Evolutionary conservation across 1,140 invertebrate genomes (phyloP).

Genomic region (Drosophila triauraria): DNA sequence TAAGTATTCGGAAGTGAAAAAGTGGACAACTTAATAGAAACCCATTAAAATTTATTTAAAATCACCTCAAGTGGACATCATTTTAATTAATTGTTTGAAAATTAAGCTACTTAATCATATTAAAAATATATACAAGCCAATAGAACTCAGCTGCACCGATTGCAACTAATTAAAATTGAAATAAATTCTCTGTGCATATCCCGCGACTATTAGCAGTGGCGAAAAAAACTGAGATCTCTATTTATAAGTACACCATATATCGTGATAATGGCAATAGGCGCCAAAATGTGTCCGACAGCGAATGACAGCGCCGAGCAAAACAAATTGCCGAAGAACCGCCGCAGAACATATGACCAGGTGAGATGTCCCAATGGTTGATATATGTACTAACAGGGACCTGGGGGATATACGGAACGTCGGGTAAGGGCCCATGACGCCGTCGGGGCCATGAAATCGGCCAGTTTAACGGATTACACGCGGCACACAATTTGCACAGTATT

Average conservation of each 20-base stretch:
- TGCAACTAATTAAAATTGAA: background rate
- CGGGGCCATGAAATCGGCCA: slow-evolving; percentile 62
- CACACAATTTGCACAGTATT: slow-evolving; percentile 30
- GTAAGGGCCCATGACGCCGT: slow-evolving; percentile 56
- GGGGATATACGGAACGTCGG: background rate
- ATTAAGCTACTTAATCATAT: too few relatives aligned
- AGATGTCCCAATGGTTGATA: slow-evolving; percentile 34
- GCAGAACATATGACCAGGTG: slow-evolving; percentile 58
- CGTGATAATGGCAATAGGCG: slow-evolving; percentile 30
- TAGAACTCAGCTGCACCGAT: background rate
- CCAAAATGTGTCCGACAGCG: slow-evolving; percentile 40
- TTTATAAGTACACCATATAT: slow-evolving; percentile 28
- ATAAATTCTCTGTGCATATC: slow-evolving; percentile 7
- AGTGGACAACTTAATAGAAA: too few relatives aligned
- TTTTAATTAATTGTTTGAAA: too few relatives aligned
- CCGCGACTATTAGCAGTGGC: slow-evolving; percentile 13
- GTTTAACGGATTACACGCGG: slow-evolving; percentile 60
- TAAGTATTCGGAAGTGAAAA: background rate
- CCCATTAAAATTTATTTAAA: too few relatives aligned
- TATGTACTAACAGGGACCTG: background rate
- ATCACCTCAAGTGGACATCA: too few relatives aligned
- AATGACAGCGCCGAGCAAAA: slow-evolving; percentile 55
- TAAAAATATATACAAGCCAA: background rate
- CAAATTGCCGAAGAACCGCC: slow-evolving; percentile 42
- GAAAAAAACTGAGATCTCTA: slow-evolving; percentile 31